Conservation (phyloP, 2,797 vertebrate species). For the Notamacropus eugenii region DNA sequence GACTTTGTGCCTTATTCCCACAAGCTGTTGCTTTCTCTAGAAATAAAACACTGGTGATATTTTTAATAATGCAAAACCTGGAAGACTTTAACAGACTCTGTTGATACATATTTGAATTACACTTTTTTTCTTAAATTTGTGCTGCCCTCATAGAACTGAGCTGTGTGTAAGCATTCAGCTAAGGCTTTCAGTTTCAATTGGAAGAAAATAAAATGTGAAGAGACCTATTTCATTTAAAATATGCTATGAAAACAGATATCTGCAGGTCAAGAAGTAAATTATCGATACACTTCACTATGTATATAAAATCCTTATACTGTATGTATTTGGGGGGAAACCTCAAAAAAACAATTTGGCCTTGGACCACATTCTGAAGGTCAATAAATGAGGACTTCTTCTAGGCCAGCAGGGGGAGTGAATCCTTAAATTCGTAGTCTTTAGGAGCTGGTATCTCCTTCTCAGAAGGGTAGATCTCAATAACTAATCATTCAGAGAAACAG, state of each 20-base stretch:
- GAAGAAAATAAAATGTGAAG: neutral
- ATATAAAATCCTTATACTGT: slow-evolving; percentile 27
- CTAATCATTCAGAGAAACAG: slow-evolving; percentile 30
- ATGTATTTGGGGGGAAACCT: slow-evolving; percentile 44
- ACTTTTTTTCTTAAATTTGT: slow-evolving; percentile 11
- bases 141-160: neutral
- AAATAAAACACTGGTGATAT: neutral
- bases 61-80: slow-evolving; percentile 28
- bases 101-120: neutral
- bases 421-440: slow-evolving; percentile 18
- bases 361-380: slow-evolving; percentile 71
- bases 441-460: neutral
- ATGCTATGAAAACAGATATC: neutral
- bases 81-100: neutral
- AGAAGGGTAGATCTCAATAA: slow-evolving; percentile 15
- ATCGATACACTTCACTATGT: slow-evolving; percentile 38
- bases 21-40: neutral
- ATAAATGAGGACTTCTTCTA: slow-evolving; percentile 46
- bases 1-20: neutral
- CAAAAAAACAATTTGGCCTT: slow-evolving; percentile 70
- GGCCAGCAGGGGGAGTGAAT: slow-evolving; percentile 43
- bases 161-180: neutral
- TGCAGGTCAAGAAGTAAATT: slow-evolving; percentile 50
- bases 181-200: slow-evolving; percentile 20
- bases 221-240: slow-evolving; percentile 50